phyloP scores from a whole-genome alignment of 2,113 vertebrate species.

The Xenopus tropicalis region DNA sequence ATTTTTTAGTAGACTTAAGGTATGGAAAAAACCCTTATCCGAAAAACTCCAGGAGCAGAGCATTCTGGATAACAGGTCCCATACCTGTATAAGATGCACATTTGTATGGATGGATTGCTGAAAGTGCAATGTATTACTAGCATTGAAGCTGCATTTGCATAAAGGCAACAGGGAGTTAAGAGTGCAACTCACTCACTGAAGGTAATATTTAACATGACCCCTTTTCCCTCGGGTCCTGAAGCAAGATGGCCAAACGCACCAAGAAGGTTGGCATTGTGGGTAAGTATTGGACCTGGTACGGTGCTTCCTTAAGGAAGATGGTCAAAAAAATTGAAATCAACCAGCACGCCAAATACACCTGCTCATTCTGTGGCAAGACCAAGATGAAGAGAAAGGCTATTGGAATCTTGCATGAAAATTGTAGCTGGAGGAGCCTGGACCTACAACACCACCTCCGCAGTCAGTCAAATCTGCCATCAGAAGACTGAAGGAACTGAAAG shows the following conservation, averaged over 20 bases:
- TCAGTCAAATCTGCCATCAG: conserved; percentile 97
- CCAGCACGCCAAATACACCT: conserved; percentile 96
- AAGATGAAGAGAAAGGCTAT: conserved; percentile 98
- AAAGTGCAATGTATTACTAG: too few species aligned
- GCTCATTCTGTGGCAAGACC: conserved; percentile 99
- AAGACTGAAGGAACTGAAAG: conserved; percentile 96
- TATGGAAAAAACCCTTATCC: too few species aligned
- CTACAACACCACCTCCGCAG: conserved; percentile 97
- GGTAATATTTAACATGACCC: too few species aligned
- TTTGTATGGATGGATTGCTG: too few species aligned
- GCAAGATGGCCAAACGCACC: conserved; percentile 91
- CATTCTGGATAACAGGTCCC: too few species aligned
- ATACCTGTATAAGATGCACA: too few species aligned
- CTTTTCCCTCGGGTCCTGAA: conserved; percentile 52
- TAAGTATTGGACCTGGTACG: conserved; percentile 96
- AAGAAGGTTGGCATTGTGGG: conserved; percentile 99
- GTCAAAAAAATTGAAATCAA: conserved; percentile 98
- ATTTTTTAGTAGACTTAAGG: too few species aligned
- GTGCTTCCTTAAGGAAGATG: conserved; percentile 96
- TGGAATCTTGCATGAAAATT: conserved; percentile 97
- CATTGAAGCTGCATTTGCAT: too few species aligned
- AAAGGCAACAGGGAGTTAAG: too few species aligned
- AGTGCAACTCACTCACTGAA: too few species aligned
- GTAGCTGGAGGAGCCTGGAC: conserved; percentile 97
- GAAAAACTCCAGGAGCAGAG: too few species aligned